phyloP scores from a whole-genome alignment of 92 coral and sea anemone species.

The Scolanthus callimorphus region DNA sequence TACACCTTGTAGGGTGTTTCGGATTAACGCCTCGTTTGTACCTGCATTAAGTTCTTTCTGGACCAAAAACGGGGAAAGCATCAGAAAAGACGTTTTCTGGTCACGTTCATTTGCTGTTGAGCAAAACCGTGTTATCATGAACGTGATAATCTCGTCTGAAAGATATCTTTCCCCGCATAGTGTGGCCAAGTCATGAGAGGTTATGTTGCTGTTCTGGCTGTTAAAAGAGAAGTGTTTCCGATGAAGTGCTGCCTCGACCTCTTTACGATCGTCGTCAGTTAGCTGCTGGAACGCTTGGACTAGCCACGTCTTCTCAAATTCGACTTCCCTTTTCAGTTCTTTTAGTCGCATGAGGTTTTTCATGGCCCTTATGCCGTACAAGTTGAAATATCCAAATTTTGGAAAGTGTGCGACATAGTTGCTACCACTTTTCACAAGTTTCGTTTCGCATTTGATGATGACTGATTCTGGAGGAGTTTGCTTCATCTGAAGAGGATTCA shows the following conservation, averaged over 20 bases:
- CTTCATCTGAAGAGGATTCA: no score
- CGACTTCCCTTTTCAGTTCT: neutral
- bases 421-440: no score
- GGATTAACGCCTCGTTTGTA: neutral
- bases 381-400: no score
- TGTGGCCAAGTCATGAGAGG: conserved; percentile 20
- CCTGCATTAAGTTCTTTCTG: neutral
- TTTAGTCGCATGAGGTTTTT: no score
- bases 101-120: conserved; percentile 10
- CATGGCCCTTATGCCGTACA: no score
- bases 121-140: conserved; percentile 19
- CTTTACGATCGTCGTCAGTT: neutral
- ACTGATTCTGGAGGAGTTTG: no score
- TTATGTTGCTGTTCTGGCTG: conserved; percentile 9
- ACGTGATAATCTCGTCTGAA: conserved; percentile 28
- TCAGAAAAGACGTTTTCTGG: neutral
- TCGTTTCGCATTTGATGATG: no score
- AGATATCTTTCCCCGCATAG: conserved; percentile 39
- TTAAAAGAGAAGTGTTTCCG: neutral
- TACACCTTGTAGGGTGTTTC: neutral
- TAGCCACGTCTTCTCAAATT: neutral
- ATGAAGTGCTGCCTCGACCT: neutral
- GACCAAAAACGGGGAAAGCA: neutral
- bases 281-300: neutral
- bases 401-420: no score